These are phyloP conservation scores for Alsophila aescularia DNA, from an alignment of 2,888 invertebrate genomes.

Conservation along the genomic window DNA sequence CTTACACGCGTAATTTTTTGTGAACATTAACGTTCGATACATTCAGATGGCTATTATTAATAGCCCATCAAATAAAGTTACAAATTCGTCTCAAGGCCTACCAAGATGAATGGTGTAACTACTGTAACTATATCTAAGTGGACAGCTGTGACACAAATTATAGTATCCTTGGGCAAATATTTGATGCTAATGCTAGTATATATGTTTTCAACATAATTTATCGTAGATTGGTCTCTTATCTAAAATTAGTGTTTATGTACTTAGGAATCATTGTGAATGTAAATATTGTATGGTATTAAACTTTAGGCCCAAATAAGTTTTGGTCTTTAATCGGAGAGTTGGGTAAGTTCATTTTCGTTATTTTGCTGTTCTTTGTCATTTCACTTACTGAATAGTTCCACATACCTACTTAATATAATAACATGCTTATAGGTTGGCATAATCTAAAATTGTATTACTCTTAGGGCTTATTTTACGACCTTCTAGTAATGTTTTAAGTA, in stretches of 20 bases:
- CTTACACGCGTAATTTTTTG: conserved; percentile 17
- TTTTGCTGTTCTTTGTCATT: too few relatives aligned
- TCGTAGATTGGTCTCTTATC: conserved; percentile 22
- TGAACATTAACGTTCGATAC: conserved; percentile 23
- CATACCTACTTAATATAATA: too few relatives aligned
- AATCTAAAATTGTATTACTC: too few relatives aligned
- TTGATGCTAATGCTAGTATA: conserved; percentile 39
- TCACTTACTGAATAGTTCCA: too few relatives aligned
- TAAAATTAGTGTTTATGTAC: conserved; percentile 8
- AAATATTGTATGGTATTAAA: too few relatives aligned
- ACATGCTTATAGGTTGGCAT: too few relatives aligned
- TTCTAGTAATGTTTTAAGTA: too few relatives aligned
- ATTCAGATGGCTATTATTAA: conserved; percentile 31
- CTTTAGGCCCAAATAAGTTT: too few relatives aligned
- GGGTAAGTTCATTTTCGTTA: too few relatives aligned
- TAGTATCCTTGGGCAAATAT: conserved; percentile 40
- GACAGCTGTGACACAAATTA: conserved; percentile 46
- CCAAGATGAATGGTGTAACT: conserved; percentile 39
- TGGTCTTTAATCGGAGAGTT: too few relatives aligned
- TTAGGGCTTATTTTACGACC: too few relatives aligned
- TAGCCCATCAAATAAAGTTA: conserved; percentile 37
- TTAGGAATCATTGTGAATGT: too few relatives aligned
- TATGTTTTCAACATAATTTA: conserved; percentile 42
- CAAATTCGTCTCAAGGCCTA: conserved; percentile 38
- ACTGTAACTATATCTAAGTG: conserved; percentile 38